Evolutionary conservation across 2,888 invertebrate species (phyloP).

Genomic region (Polydesmus complanatus): DNA sequence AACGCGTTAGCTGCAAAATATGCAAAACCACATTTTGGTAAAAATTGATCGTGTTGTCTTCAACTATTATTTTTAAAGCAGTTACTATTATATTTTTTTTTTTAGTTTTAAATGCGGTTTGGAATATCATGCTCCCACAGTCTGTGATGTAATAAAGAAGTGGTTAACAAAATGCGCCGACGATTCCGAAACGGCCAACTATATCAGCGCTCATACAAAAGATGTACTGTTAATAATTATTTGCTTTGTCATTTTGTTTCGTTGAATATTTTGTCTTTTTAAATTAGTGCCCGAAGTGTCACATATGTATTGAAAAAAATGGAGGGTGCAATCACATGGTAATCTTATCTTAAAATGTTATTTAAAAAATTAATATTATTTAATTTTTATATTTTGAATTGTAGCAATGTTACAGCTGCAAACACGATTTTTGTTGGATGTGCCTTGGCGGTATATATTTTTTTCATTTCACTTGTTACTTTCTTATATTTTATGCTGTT

Average conservation of each 20-base stretch:
- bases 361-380: not conserved
- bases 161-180: constrained; percentile 99
- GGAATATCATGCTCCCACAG: constrained; percentile 96
- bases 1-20: constrained; percentile 71
- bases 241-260: not conserved
- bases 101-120: constrained; percentile 73
- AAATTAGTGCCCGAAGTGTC: constrained; percentile 81
- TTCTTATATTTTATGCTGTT: not conserved
- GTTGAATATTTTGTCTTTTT: not conserved
- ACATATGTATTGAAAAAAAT: constrained; percentile 99
- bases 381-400: constrained; percentile 13
- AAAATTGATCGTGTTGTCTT: constrained; percentile 22
- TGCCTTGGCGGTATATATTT: constrained; percentile 55
- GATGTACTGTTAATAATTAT: constrained; percentile 41
- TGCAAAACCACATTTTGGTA: constrained; percentile 87
- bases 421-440: constrained; percentile 99
- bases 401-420: constrained; percentile 82
- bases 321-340: constrained; percentile 99
- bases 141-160: constrained; percentile 83
- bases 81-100: constrained; percentile 7
- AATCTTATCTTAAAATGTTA: constrained; percentile 19
- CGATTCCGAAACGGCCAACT: constrained; percentile 99
- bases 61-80: constrained; percentile 1
- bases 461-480: not conserved
- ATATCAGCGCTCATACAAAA: constrained; percentile 97